Base-by-base conservation (phyloP, 2,888 invertebrate species). In the Pandemis corylana region DNA sequence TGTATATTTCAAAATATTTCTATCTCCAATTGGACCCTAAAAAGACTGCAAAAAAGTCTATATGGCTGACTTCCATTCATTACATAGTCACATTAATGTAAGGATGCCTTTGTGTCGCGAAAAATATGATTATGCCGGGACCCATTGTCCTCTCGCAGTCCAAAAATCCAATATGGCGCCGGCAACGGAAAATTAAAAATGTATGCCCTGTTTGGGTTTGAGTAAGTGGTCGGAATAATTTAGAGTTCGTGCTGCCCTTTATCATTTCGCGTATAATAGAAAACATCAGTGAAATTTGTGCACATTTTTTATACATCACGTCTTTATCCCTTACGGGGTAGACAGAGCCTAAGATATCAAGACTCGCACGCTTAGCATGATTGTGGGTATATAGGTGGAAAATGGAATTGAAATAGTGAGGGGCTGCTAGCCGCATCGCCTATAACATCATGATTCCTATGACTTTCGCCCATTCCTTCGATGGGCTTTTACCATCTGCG, bases 71-170 rank as follows among this genome's bases (percentile, higher is more conserved):
- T 92, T 89, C 87, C 89, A 92, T 93, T 92, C 91, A 90, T 92
- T 90, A 90, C 87, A 81, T 84, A 83, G 87, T 80, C 87, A 88
- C 91, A 93, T 93, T 93, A 92, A 90, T 85, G 90, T 89, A 90
- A 91, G 90, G 88, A 90, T 88, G 89, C 91, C 81, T 92, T 93
- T 93, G 92, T 94, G 89, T 72, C 78, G 84, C 86, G 85, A 89
- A 93, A 93, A 93, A 93, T 93, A 93, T 92, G 92, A 93, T 91
- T 92, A 93, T 91, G 91, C 89, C 91, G 87, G 59, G 80, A 87
- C 83, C 91, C 86, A 90, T 93, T 93, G 93, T 93, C 88, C 92
- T 89, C 90, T 90, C 91, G 92, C 89, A 87, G 83, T 80, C 84
- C 78, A 66, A 70, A 74, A 67, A 66, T 70, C 80, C 82, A 82